Evolutionary conservation across 2,888 invertebrate species (phyloP), one percentile per base, ranked within the genome.

Genomic region (Nomada lathburiana): DNA sequence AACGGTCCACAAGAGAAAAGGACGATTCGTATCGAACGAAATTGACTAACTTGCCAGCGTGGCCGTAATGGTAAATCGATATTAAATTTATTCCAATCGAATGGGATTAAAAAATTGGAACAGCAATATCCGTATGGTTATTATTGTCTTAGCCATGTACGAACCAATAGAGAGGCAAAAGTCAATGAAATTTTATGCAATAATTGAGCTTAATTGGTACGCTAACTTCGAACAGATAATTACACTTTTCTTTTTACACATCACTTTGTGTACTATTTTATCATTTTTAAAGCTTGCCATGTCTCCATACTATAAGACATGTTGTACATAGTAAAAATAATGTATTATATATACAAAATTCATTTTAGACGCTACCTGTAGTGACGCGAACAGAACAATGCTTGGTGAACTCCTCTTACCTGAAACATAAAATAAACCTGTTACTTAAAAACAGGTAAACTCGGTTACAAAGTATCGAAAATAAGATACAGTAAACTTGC

Each of bases 341-440:
- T 36, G 36, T 7, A 36, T 36, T 36, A 7, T 36, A 36, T 36
- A 7, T 36, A 7, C 5, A 7, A 36, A 13, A 47, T 16, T 47
- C 47, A 16, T 13, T 47, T 47, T 47, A 47, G 1, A 13, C 47
- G 16, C 47, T 11, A 16, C 16, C 13, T 47, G 16, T 16, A 16
- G 47, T 47, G 47, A 47, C 47, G 23, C 7, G 57, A 57, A 26
- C 2, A 20, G 2, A 20, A 18, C 11, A 10, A 10, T 23, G 26
- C 57, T 57, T 1, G 23, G 13, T 13, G 20, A 57, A 42, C 53
- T 50, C 16, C 7, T 11, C 81, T 77, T 73, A 77, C 81, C 81
- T 77, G 65, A 73, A 81, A 77, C 65, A 70, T 36, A 70, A 60
- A 60, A 53, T 10, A 50, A 42, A 26, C 20, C 42, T 13, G 2